These are phyloP conservation scores for Chaetodon trifasciatus DNA, from an alignment of 2,797 vertebrate species.

Conservation along the genomic window DNA sequence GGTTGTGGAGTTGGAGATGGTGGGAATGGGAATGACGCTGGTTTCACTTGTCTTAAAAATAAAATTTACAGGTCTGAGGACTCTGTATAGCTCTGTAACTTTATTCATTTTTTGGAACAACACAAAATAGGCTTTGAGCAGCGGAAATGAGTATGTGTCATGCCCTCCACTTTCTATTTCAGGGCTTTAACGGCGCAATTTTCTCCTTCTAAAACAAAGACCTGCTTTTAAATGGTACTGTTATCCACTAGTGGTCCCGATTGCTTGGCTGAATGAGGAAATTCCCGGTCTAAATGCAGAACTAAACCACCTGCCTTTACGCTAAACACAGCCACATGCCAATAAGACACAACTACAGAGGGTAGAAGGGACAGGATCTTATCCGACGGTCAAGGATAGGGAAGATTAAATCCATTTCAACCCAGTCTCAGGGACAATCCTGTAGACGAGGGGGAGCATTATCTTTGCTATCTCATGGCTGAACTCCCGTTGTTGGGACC, in stretches of 20 bases:
- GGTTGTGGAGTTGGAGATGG: neutral
- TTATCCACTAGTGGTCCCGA: constrained; percentile 23
- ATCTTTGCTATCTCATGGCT: constrained; percentile 64
- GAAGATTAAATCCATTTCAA: constrained; percentile 42
- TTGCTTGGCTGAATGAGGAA: constrained; percentile 45
- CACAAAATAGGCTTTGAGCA: constrained; percentile 46
- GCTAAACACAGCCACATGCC: constrained; percentile 33
- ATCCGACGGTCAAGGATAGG: constrained; percentile 27
- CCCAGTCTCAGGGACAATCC: constrained; percentile 28
- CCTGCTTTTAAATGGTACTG: constrained; percentile 48
- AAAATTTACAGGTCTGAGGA: constrained; percentile 30
- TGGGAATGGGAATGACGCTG: neutral
- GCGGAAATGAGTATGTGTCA: constrained; percentile 59
- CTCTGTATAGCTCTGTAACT: constrained; percentile 8
- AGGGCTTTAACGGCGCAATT: constrained; percentile 61
- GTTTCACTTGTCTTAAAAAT: constrained; percentile 34
- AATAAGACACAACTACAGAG: constrained; percentile 19
- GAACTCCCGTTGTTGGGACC: constrained; percentile 62
- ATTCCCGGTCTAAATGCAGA: constrained; percentile 42
- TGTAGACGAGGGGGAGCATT: constrained; percentile 17
- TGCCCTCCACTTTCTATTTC: constrained; percentile 68
- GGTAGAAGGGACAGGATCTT: constrained; percentile 7
- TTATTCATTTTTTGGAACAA: constrained; percentile 14
- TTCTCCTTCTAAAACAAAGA: constrained; percentile 72
- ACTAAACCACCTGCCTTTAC: constrained; percentile 62